A percentile compares a stretch with the other conserved stretches of the same genome.
phyloP scores from a whole-genome alignment of 2,888 invertebrate genomes.

The Polymixis flavicincta region DNA sequence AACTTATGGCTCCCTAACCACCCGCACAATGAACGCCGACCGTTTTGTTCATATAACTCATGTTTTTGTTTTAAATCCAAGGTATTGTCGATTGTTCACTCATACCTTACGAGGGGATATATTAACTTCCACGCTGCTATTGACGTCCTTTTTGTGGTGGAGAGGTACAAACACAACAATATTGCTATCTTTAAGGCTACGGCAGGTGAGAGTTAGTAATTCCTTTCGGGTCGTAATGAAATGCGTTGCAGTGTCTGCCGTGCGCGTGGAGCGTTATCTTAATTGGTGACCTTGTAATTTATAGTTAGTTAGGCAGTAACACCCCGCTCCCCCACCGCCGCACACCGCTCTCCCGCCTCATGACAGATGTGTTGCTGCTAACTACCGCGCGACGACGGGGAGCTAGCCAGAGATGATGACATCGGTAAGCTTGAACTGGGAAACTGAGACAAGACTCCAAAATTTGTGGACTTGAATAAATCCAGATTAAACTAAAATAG shows the following conservation, averaged over 20 bases:
- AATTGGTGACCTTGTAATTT: slow-evolving; percentile 80
- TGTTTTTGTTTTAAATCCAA: slow-evolving; percentile 66
- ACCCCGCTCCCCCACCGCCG: slow-evolving; percentile 15
- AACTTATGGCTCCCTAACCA: slow-evolving; percentile 39
- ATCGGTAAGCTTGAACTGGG: background rate
- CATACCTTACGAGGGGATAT: slow-evolving; percentile 68
- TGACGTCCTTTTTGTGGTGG: slow-evolving; percentile 18
- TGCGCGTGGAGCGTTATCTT: slow-evolving; percentile 73
- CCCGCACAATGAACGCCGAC: slow-evolving; percentile 70
- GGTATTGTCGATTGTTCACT: slow-evolving; percentile 81
- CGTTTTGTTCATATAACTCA: slow-evolving; percentile 63
- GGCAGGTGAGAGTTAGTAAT: background rate
- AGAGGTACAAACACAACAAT: slow-evolving; percentile 2
- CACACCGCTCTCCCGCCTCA: background rate
- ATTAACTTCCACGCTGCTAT: slow-evolving; percentile 51
- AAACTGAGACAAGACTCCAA: background rate
- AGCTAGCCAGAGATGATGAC: slow-evolving; percentile 62
- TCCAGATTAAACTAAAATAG: background rate
- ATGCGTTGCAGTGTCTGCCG: slow-evolving; percentile 32
- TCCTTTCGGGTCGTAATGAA: background rate
- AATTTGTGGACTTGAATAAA: background rate
- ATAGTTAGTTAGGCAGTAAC: slow-evolving; percentile 74
- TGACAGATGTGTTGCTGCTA: slow-evolving; percentile 59
- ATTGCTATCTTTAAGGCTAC: background rate
- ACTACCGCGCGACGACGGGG: slow-evolving; percentile 6